phyloP scores from a whole-genome alignment of 1,140 invertebrate species.

The Sarcophaga peregrina region DNA sequence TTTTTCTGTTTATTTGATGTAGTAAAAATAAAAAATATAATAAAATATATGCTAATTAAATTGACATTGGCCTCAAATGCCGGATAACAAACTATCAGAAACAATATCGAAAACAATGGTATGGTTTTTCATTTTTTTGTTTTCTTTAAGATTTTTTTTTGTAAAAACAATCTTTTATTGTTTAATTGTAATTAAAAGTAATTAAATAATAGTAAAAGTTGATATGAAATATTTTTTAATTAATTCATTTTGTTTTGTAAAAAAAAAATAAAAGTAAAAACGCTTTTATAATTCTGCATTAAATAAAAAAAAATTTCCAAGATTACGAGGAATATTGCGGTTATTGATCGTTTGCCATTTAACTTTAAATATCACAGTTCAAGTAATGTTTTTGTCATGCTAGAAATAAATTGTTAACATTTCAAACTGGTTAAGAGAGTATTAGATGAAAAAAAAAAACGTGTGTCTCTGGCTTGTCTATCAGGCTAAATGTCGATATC shows the following conservation, averaged over 20 bases:
- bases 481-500: neutral
- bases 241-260: no score
- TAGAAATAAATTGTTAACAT: neutral
- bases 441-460: neutral
- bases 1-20: neutral
- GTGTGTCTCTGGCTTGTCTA: neutral
- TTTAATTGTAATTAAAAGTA: no score
- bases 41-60: constrained; percentile 54
- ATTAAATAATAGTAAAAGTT: no score
- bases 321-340: no score
- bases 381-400: neutral
- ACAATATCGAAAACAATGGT: no score
- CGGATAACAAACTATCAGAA: neutral
- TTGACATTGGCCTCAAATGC: constrained; percentile 55
- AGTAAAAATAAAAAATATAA: constrained; percentile 1
- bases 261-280: no score
- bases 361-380: constrained; percentile 23
- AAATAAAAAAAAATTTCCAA: no score
- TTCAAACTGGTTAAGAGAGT: neutral
- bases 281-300: neutral
- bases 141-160: no score
- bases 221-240: no score
- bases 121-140: no score
- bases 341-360: neutral
- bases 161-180: no score